Evolutionary conservation across 1,140 invertebrate genomes (phyloP).

Genomic region (Harlomillsia oculata): DNA sequence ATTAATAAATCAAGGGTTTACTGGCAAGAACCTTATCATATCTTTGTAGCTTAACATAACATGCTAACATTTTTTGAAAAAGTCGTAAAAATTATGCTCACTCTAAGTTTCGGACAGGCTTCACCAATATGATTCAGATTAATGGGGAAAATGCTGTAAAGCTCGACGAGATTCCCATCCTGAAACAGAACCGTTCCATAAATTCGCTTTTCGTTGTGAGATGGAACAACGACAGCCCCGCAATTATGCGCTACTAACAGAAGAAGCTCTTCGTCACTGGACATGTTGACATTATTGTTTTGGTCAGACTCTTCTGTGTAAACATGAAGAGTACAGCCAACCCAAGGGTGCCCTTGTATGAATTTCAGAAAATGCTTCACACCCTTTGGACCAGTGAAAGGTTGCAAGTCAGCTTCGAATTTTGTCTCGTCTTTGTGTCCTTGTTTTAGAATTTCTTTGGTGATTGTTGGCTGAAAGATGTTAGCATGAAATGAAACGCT

Average conservation of each 20-base stretch:
- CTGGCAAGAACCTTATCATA: too few species aligned
- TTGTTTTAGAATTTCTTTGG: not conserved
- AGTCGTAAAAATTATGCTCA: not conserved
- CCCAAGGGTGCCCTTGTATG: constrained; percentile 17
- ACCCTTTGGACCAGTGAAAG: constrained; percentile 8
- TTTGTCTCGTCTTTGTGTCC: not conserved
- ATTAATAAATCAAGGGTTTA: too few species aligned
- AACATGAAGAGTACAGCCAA: not conserved
- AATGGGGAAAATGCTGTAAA: constrained; percentile 24
- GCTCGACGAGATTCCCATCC: constrained; percentile 5
- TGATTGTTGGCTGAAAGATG: constrained; percentile 1
- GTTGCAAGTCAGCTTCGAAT: constrained; percentile 13
- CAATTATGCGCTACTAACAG: too few species aligned
- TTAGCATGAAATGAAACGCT: not conserved
- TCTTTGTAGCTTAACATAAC: too few species aligned
- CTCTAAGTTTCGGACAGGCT: constrained; percentile 7
- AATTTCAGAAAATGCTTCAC: constrained; percentile 8
- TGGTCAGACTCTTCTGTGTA: too few species aligned
- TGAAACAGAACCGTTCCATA: constrained; percentile 10
- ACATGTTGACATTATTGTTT: too few species aligned
- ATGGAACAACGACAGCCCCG: constrained; percentile 14
- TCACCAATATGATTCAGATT: constrained; percentile 19
- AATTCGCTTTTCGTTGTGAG: constrained; percentile 9
- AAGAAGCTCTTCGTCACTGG: too few species aligned
- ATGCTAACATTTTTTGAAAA: not conserved